Base-by-base conservation (phyloP, 2,797 vertebrate genomes). In the Rachycentron canadum region DNA sequence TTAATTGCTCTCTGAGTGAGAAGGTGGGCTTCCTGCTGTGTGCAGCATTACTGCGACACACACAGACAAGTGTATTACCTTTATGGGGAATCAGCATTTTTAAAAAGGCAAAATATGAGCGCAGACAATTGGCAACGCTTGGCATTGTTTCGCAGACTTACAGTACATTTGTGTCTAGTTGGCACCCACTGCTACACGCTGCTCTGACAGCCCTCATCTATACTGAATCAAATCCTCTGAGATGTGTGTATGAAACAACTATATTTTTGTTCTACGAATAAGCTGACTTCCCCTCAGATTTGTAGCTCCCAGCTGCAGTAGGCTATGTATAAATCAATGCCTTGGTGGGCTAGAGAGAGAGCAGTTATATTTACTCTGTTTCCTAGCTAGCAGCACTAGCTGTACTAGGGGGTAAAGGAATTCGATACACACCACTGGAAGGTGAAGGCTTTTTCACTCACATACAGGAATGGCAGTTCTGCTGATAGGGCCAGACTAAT, bases 281-380 rank as follows among this genome's bases (percentile, higher is more conserved):
- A 91, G 88, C 88, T 88, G 92, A 92, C 93, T 89, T 91, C 86
- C 88, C 85, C 62, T 90, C 83, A 91, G 90, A 93, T 93, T 90
- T 93, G 91, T 92, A 76, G 90, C 91, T 92, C 91, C 90, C 91
- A 92, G 91, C 90, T 91, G 92, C 90, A 91, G 84, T 21, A 69
- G 83, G 73, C 91, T 90, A 86, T 89, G 90, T 93, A 92, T 94
- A 93, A 93, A 94, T 94, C 93, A 93, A 94, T 94, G 92, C 89
- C 86, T 91, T 81, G 90, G 91, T 92, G 91, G 91, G 90, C 86
- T 88, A 77, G 81, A 91, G 91, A 91, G 86, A 82, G 87, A 91
- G 91, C 89, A 86, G 91, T 90, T 93, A 92, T 93, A 93, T 93
- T 94, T 94, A 91, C 91, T 91, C 91, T 85, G 89, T 82, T 94